These are phyloP conservation scores for Poeciliopsis gracilis DNA, from an alignment of 2,797 vertebrate species.

Conservation along the genomic window DNA sequence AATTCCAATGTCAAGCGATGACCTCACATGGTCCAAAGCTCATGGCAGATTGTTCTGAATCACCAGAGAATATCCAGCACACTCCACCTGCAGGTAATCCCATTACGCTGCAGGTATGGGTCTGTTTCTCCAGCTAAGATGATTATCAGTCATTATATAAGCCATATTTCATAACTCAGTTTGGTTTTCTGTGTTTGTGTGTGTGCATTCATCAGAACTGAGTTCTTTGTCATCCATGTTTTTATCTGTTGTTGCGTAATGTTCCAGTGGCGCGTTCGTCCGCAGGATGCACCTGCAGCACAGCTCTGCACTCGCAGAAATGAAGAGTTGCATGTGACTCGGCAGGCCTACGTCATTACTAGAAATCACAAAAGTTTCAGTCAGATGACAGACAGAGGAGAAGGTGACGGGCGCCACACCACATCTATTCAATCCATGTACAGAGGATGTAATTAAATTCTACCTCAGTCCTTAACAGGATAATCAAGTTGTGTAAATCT, in stretches of 20 bases:
- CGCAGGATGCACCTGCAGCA: constrained; percentile 1
- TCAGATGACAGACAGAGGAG: constrained; percentile 21
- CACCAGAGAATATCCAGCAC: constrained; percentile 1
- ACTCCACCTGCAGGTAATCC: constrained; percentile 40
- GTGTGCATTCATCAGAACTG: constrained; percentile 1
- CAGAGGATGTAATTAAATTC: background rate
- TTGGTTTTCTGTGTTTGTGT: constrained; percentile 12
- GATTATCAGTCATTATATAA: constrained; percentile 63
- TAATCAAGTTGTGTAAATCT: background rate
- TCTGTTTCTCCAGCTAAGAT: constrained; percentile 41
- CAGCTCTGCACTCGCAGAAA: constrained; percentile 7
- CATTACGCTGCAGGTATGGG: constrained; percentile 37
- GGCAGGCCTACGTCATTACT: background rate
- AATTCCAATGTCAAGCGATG: constrained; percentile 3
- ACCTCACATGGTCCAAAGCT: constrained; percentile 5
- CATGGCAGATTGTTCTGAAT: constrained; percentile 24
- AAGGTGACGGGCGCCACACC: constrained; percentile 2
- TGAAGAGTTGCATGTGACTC: constrained; percentile 11
- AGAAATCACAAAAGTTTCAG: constrained; percentile 14
- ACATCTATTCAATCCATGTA: background rate
- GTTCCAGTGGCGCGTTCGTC: constrained; percentile 24
- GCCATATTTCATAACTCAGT: constrained; percentile 53
- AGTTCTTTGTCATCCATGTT: constrained; percentile 26
- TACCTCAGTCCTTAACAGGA: background rate
- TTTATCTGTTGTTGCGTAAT: constrained; percentile 46